Conservation (phyloP, 2,888 invertebrate species). For the Tupiocoris notatus region DNA sequence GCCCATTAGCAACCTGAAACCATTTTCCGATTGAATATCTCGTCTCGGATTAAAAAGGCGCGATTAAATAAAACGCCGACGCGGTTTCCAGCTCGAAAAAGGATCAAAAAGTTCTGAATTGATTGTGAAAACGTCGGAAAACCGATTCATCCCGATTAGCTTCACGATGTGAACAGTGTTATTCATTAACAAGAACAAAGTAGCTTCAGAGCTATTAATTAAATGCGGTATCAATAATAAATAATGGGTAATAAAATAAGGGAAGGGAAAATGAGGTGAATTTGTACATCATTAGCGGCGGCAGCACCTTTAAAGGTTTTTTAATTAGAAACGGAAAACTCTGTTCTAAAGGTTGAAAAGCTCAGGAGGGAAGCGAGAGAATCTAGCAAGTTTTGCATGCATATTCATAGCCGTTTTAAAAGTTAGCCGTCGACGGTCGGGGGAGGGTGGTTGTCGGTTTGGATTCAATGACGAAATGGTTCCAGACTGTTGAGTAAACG, state of each 20-base stretch:
- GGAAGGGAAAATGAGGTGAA: not conserved
- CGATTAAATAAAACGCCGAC: no score
- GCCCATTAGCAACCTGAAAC: not conserved
- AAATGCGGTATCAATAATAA: not conserved
- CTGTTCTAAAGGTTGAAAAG: not conserved
- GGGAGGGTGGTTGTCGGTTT: not conserved
- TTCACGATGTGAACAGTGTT: not conserved
- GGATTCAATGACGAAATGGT: not conserved
- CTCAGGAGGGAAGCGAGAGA: not conserved
- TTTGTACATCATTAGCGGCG: not conserved
- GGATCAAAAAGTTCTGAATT: not conserved
- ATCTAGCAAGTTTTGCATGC: not conserved
- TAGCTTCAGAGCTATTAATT: not conserved
- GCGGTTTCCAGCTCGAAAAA: no score
- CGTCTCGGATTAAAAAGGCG: no score
- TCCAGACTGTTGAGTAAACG: not conserved
- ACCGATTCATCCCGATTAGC: no score
- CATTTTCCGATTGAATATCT: no score
- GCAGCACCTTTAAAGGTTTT: not conserved
- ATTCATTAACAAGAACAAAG: not conserved
- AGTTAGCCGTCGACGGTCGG: no score
- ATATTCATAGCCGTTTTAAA: not conserved
- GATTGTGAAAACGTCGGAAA: no score
- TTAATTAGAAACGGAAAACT: not conserved
- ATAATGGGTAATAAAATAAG: not conserved